phyloP scores from a whole-genome alignment of 2,888 invertebrate genomes.

The Tridacna crocea region DNA sequence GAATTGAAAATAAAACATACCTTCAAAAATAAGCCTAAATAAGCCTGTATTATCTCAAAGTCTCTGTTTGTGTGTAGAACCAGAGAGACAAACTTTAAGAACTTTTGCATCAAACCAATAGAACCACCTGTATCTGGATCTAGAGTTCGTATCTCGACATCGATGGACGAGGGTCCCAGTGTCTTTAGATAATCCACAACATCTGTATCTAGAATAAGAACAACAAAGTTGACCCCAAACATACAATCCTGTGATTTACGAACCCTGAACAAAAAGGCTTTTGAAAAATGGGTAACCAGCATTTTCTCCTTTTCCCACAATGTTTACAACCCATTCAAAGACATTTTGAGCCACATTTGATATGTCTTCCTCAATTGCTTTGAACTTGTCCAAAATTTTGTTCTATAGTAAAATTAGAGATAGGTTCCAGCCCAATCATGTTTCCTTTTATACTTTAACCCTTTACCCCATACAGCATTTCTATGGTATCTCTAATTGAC shows the following conservation, averaged over 20 bases:
- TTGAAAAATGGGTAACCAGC: too few species aligned
- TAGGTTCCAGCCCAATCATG: too few species aligned
- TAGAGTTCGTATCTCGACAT: slow-evolving; percentile 93
- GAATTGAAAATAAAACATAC: too few species aligned
- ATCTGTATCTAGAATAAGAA: slow-evolving; percentile 8
- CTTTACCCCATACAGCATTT: too few species aligned
- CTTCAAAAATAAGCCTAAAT: slow-evolving; percentile 94
- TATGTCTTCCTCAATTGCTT: too few species aligned
- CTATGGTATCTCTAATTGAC: too few species aligned
- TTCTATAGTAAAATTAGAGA: too few species aligned
- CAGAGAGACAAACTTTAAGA: slow-evolving; percentile 89
- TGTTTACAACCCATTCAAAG: neutral
- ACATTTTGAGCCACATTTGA: too few species aligned
- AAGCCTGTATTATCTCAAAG: slow-evolving; percentile 96
- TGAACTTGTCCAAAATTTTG: too few species aligned
- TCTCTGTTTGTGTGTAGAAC: slow-evolving; percentile 91
- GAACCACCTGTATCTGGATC: slow-evolving; percentile 91
- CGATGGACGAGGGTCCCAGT: slow-evolving; percentile 93
- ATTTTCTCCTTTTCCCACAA: too few species aligned
- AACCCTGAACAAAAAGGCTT: too few species aligned
- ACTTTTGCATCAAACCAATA: slow-evolving; percentile 89
- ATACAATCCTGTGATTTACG: neutral
- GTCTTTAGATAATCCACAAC: slow-evolving; percentile 88
- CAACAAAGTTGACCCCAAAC: neutral
- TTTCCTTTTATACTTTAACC: too few species aligned